Conservation (phyloP, 2,113 vertebrate species). For the Syrrhaptes paradoxus region DNA sequence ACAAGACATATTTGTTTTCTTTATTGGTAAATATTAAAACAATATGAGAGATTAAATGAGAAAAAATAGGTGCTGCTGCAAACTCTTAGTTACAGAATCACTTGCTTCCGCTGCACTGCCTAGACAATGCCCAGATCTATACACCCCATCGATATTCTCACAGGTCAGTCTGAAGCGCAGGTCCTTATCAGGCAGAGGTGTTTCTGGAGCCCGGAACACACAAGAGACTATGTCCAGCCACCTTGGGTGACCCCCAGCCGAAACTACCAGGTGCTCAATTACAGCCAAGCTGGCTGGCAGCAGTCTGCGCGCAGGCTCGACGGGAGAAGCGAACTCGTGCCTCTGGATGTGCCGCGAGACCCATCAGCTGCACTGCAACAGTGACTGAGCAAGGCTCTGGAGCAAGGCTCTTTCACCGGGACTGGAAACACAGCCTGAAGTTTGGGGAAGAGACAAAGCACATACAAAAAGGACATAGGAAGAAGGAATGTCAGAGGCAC, state of each 20-base stretch:
- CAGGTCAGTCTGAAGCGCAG: neutral
- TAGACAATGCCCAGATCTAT: neutral
- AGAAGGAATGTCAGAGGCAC: neutral
- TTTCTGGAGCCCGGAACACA: neutral
- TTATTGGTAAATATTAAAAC: neutral
- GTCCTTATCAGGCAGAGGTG: neutral
- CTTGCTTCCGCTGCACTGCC: neutral
- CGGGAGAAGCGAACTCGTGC: fast-evolving
- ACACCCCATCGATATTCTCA: neutral
- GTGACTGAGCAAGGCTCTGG: neutral
- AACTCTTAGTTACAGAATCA: neutral
- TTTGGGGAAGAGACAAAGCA: neutral
- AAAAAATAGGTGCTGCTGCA: neutral
- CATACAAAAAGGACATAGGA: neutral
- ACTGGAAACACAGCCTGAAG: neutral
- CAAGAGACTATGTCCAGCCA: neutral
- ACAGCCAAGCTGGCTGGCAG: neutral
- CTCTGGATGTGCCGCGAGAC: neutral
- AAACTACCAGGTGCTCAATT: neutral
- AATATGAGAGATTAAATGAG: neutral
- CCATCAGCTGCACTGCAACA: neutral
- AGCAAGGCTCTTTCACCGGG: neutral
- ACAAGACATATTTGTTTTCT: neutral
- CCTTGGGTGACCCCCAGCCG: neutral
- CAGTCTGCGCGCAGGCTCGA: neutral